Conservation (phyloP, 2,797 vertebrate genomes). For the Crenichthys baileyi region DNA sequence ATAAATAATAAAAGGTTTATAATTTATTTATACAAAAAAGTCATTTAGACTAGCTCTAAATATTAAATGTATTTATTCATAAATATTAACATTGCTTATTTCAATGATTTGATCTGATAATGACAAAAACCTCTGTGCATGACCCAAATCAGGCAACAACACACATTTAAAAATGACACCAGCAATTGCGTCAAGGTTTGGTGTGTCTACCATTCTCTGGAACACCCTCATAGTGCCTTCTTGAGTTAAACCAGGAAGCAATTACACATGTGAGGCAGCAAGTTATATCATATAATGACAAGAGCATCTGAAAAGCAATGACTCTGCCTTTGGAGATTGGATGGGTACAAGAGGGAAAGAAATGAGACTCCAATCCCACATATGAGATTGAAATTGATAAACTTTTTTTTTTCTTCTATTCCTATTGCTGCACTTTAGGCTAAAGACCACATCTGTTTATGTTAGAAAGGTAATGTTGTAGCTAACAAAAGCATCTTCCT, state of each 20-base stretch:
- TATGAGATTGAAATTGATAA: not conserved
- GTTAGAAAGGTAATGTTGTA: not conserved
- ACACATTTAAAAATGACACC: too few species aligned
- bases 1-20: not conserved
- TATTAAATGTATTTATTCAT: not conserved
- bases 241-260: not conserved
- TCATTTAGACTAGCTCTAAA: not conserved
- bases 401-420: not conserved
- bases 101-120: not conserved
- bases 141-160: not conserved
- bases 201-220: not conserved
- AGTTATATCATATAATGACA: not conserved
- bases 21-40: not conserved
- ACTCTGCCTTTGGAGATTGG: not conserved
- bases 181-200: too few species aligned
- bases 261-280: not conserved
- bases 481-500: not conserved
- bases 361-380: not conserved
- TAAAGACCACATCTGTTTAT: not conserved
- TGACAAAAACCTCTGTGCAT: not conserved
- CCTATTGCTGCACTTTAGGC: too few species aligned
- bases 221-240: not conserved
- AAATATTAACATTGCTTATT: not conserved
- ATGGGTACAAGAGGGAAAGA: slow-evolving; percentile 2
- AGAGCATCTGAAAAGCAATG: not conserved